Evolutionary conservation across 2,113 vertebrate genomes (phyloP).

Genomic region (Rynchops niger): DNA sequence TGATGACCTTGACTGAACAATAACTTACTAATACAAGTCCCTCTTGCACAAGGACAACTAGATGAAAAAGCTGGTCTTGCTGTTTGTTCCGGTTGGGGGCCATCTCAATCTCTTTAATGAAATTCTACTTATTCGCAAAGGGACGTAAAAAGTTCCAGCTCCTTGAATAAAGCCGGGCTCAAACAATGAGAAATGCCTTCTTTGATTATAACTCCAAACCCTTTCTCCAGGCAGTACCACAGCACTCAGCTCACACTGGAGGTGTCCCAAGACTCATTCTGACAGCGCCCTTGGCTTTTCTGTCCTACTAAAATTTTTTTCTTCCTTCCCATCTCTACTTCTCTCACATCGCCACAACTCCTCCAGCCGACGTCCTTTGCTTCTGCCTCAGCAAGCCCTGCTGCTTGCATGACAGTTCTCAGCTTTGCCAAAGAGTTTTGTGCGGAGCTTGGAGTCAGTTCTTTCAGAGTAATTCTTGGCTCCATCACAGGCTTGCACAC

Average conservation of each 20-base stretch:
- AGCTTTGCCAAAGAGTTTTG: not conserved
- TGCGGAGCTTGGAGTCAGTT: not conserved
- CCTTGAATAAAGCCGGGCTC: not conserved
- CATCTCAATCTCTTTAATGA: not conserved
- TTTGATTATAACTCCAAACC: not conserved
- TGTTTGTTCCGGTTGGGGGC: not conserved
- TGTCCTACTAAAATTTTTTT: not conserved
- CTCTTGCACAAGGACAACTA: not conserved
- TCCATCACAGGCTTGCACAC: not conserved
- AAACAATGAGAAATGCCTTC: not conserved
- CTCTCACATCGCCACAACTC: not conserved
- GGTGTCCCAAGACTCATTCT: not conserved
- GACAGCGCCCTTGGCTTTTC: not conserved
- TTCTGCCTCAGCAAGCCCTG: not conserved
- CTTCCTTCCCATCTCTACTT: no score
- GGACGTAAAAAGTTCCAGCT: not conserved
- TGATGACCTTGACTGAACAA: not conserved
- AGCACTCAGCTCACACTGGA: not conserved
- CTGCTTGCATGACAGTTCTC: not conserved
- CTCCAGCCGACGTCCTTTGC: accelerated
- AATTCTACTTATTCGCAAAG: not conserved
- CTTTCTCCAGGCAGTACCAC: not conserved
- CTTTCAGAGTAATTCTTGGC: not conserved
- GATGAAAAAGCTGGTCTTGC: not conserved
- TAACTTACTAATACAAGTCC: not conserved